Evolutionary conservation across 1,140 invertebrate genomes (phyloP).

Genomic region (Papilio polyxenes): DNA sequence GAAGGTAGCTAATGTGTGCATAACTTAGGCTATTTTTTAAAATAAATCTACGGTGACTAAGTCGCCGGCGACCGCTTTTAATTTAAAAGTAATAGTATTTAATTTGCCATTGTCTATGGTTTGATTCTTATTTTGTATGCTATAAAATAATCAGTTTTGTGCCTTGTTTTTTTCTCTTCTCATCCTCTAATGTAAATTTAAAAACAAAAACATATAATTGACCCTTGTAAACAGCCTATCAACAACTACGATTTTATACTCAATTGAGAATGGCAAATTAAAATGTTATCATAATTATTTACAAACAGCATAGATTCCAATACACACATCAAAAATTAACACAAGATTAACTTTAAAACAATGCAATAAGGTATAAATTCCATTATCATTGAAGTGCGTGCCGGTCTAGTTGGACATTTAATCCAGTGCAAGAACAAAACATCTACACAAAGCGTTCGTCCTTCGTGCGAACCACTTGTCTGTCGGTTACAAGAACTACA

Average conservation of each 20-base stretch:
- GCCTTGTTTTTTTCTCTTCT: neutral
- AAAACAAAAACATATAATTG: neutral
- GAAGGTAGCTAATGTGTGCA: too few relatives aligned
- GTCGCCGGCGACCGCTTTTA: too few relatives aligned
- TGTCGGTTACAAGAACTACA: slow-evolving; percentile 16
- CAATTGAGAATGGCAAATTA: neutral
- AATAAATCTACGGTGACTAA: too few relatives aligned
- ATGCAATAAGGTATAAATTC: slow-evolving; percentile 41
- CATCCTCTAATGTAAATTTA: neutral
- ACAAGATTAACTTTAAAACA: slow-evolving; percentile 36
- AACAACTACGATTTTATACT: neutral
- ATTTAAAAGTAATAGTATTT: too few relatives aligned
- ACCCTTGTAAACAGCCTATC: neutral
- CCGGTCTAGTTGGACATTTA: slow-evolving; percentile 49
- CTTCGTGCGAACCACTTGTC: slow-evolving; percentile 44
- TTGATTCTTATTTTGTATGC: too few relatives aligned
- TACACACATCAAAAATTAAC: slow-evolving; percentile 2
- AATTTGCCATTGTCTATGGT: too few relatives aligned
- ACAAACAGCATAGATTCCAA: neutral
- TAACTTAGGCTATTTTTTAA: too few relatives aligned
- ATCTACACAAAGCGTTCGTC: slow-evolving; percentile 45
- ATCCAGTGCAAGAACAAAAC: slow-evolving; percentile 42
- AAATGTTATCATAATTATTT: slow-evolving; percentile 18
- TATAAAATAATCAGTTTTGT: too few relatives aligned
- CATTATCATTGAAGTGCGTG: slow-evolving; percentile 42